phyloP scores from a whole-genome alignment of 1,140 invertebrate genomes.

The Reticulitermes speratus region DNA sequence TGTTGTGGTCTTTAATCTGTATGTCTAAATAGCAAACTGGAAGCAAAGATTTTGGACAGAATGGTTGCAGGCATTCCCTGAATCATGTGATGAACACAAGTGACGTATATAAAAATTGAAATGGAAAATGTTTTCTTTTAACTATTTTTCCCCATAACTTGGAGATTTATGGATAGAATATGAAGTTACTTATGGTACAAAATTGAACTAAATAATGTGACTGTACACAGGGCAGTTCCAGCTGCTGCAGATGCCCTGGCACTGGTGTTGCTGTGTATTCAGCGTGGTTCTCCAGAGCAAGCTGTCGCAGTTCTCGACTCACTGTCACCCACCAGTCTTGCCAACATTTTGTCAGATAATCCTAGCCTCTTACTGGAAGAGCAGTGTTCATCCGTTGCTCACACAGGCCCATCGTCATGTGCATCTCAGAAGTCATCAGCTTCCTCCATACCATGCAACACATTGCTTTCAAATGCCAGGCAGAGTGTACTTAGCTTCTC shows the following conservation, averaged over 20 bases:
- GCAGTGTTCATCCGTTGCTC: not conserved
- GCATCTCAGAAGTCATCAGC: not conserved
- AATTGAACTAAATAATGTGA: not conserved
- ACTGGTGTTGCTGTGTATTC: conserved; percentile 53
- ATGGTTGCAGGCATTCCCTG: too few species aligned
- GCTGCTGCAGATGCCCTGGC: conserved; percentile 49
- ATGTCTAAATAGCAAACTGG: too few species aligned
- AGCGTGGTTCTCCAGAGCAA: conserved; percentile 52
- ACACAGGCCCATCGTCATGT: too few species aligned
- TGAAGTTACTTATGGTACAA: not conserved
- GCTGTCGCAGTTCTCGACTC: conserved; percentile 50
- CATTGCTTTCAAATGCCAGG: not conserved
- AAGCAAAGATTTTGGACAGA: too few species aligned
- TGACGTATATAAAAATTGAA: too few species aligned
- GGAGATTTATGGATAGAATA: too few species aligned
- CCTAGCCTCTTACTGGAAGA: not conserved
- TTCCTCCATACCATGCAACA: not conserved
- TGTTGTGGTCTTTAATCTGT: too few species aligned
- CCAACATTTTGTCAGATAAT: conserved; percentile 47
- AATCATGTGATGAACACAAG: too few species aligned
- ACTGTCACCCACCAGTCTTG: conserved; percentile 46
- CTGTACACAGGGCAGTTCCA: conserved; percentile 37
- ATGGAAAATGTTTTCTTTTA: too few species aligned
- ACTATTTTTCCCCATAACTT: too few species aligned
- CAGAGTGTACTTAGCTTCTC: conserved; percentile 21